Percentiles rank a stretch among this genome's conserved stretches.
Conservation (phyloP, 2,888 invertebrate genomes). For the Lamellibrachia columna region DNA sequence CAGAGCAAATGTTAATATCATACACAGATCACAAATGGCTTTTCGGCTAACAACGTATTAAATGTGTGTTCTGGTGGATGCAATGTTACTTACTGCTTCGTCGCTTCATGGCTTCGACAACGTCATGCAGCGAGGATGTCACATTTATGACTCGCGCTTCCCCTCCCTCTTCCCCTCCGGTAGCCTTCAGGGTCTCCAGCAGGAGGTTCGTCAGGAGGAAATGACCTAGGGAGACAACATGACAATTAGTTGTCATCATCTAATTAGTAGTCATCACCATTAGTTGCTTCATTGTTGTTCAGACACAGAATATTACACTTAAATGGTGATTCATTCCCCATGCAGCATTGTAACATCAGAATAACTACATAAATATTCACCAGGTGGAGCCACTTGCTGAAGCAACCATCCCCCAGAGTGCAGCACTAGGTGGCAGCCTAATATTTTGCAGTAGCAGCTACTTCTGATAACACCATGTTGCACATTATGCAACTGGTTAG, state of each 20-base stretch:
- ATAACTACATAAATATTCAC: background rate
- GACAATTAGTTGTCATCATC: background rate
- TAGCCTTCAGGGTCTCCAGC: constrained; percentile 51
- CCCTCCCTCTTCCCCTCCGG: constrained; percentile 43
- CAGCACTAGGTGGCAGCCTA: background rate
- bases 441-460: background rate
- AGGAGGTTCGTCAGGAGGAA: constrained; percentile 55
- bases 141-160: constrained; percentile 51
- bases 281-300: no score
- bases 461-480: background rate
- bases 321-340: background rate
- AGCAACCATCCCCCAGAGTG: background rate
- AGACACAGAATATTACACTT: no score
- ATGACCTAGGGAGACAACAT: constrained; percentile 44
- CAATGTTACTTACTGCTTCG: constrained; percentile 39
- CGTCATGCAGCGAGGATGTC: constrained; percentile 49
- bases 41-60: background rate
- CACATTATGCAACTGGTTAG: background rate
- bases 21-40: background rate
- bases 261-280: no score
- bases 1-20: no score
- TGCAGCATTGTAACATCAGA: background rate
- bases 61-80: background rate
- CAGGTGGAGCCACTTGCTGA: background rate
- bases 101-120: constrained; percentile 38